These are phyloP conservation scores for Corbicula japonica DNA, from an alignment of 2,888 invertebrate species.

Conservation along the genomic window DNA sequence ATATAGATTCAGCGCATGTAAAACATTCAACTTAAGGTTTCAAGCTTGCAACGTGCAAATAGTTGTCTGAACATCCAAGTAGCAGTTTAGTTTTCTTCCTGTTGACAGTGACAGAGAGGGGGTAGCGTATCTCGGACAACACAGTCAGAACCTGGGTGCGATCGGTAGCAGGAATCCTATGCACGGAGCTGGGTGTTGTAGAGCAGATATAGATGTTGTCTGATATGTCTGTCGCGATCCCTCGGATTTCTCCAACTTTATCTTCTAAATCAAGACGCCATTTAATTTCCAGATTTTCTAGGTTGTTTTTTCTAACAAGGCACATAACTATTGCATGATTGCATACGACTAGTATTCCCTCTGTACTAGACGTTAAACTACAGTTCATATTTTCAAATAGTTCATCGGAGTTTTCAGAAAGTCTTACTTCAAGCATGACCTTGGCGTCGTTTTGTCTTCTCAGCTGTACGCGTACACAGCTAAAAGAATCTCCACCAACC, in stretches of 20 bases:
- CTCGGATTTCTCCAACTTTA: conserved; percentile 1
- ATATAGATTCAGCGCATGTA: no score
- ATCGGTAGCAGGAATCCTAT: background rate
- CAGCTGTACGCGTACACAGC: background rate
- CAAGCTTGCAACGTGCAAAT: conserved; percentile 7
- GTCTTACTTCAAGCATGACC: background rate
- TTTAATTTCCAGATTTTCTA: conserved; percentile 3
- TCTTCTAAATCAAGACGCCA: conserved; percentile 2
- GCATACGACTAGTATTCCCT: background rate
- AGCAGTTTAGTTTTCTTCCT: conserved; percentile 1
- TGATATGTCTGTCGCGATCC: conserved; percentile 1
- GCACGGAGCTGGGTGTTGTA: background rate
- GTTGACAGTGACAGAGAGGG: background rate
- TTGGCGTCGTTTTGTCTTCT: conserved; percentile 5
- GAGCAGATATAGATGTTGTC: conserved; percentile 17
- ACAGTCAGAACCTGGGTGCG: background rate
- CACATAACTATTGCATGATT: background rate
- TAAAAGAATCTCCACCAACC: no score
- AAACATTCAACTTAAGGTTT: no score
- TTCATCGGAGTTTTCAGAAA: background rate
- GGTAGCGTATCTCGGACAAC: background rate
- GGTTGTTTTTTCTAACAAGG: background rate
- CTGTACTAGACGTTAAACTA: background rate
- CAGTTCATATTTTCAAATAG: background rate
- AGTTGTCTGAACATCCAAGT: conserved; percentile 19